Conservation (phyloP, 1,140 invertebrate genomes). For the Leptinotarsa lineolata region DNA sequence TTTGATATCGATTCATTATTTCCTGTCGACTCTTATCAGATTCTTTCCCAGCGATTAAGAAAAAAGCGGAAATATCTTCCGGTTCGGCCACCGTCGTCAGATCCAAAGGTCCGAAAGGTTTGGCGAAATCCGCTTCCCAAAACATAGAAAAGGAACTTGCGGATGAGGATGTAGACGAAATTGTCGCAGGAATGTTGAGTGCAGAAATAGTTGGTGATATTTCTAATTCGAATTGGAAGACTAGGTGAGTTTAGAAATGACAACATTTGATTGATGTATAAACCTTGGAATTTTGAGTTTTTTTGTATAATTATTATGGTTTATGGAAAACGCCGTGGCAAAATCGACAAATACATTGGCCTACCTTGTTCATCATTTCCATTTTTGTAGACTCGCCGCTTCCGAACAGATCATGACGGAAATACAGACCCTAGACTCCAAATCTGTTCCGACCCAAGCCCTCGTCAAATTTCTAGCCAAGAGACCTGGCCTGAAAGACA, state of each 20-base stretch:
- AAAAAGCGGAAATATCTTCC: slow-evolving; percentile 51
- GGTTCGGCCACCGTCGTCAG: slow-evolving; percentile 52
- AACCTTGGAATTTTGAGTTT: too few species aligned
- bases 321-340: too few species aligned
- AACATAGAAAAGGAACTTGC: slow-evolving; percentile 61
- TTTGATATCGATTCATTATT: too few species aligned
- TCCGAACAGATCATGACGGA: slow-evolving; percentile 73
- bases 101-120: slow-evolving; percentile 44
- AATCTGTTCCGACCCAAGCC: slow-evolving; percentile 74
- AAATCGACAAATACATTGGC: too few species aligned
- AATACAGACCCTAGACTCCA: slow-evolving; percentile 65
- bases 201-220: slow-evolving; percentile 70
- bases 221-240: slow-evolving; percentile 85
- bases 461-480: slow-evolving; percentile 75
- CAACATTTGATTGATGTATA: too few species aligned
- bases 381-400: slow-evolving; percentile 62
- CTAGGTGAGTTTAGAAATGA: slow-evolving; percentile 57
- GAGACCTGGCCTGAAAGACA: slow-evolving; percentile 91
- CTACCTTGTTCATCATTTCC: too few species aligned
- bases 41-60: slow-evolving; percentile 41
- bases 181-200: slow-evolving; percentile 67
- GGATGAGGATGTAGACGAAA: slow-evolving; percentile 74
- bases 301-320: too few species aligned
- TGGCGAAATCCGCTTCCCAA: slow-evolving; percentile 51
- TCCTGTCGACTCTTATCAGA: too few species aligned